phyloP scores from a whole-genome alignment of 2,797 vertebrate genomes.

The Sylvilagus floridanus region DNA sequence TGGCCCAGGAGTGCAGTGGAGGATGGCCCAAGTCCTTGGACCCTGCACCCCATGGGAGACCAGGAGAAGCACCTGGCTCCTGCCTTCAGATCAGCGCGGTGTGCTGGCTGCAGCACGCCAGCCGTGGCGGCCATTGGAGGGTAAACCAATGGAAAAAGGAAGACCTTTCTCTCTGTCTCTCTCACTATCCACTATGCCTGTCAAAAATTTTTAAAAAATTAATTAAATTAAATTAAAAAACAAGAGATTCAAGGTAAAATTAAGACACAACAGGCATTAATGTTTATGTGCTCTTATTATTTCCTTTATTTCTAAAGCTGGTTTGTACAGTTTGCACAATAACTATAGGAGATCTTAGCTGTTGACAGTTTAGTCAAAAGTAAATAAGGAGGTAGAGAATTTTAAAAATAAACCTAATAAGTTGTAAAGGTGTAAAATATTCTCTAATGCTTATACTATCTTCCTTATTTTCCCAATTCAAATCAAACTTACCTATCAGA shows the following conservation, averaged over 20 bases:
- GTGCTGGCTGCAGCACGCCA: too few species aligned
- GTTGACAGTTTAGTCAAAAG: not conserved
- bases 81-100: too few species aligned
- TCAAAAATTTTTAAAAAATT: too few species aligned
- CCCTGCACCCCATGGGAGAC: too few species aligned
- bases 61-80: too few species aligned
- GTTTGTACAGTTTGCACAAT: not conserved
- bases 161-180: too few species aligned
- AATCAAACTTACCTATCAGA: not conserved
- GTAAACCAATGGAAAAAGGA: too few species aligned
- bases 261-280: not conserved
- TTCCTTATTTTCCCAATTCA: conserved; percentile 17
- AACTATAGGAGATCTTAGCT: not conserved
- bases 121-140: too few species aligned
- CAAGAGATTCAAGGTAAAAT: not conserved
- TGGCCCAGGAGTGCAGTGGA: too few species aligned
- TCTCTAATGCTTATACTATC: not conserved
- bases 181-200: too few species aligned
- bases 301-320: not conserved
- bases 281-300: not conserved
- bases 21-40: too few species aligned
- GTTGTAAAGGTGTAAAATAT: not conserved
- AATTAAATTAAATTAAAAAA: too few species aligned
- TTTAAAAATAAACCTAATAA: not conserved
- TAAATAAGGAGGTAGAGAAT: not conserved